Evolutionary conservation across 2,113 vertebrate genomes (phyloP).

Genomic region (Brachyhypopomus gauderio): DNA sequence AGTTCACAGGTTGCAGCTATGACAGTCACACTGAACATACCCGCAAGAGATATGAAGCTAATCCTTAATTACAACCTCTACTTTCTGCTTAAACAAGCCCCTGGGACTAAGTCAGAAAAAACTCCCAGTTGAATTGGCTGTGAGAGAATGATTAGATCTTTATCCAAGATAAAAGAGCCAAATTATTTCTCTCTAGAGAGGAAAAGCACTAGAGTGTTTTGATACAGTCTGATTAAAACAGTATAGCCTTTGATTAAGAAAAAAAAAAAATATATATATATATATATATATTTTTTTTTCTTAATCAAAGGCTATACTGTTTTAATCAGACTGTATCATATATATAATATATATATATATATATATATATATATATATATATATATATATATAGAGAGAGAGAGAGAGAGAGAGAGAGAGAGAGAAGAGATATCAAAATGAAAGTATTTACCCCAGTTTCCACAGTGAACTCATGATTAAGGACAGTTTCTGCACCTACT

Average conservation of each 20-base stretch:
- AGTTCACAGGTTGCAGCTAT: constrained; percentile 31
- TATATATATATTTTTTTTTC: not conserved
- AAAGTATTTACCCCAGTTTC: not conserved
- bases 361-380: not conserved
- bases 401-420: too few relatives aligned
- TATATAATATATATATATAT: not conserved
- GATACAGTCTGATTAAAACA: constrained; percentile 1
- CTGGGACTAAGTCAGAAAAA: constrained; percentile 26
- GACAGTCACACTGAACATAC: not conserved
- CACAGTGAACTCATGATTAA: not conserved
- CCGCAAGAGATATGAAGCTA: not conserved
- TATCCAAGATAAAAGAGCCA: constrained; percentile 22
- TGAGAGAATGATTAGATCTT: constrained; percentile 28
- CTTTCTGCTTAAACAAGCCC: constrained; percentile 17
- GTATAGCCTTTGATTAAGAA: not conserved
- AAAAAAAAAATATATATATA: not conserved
- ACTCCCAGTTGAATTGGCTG: constrained; percentile 17
- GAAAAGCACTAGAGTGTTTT: constrained; percentile 14
- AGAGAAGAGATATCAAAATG: too few relatives aligned
- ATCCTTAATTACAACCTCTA: constrained; percentile 24
- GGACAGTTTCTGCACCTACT: not conserved
- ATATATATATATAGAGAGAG: too few relatives aligned
- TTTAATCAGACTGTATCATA: not conserved
- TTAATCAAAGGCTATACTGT: too few relatives aligned
- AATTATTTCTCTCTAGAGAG: constrained; percentile 1